Percentiles rank a stretch among this genome's conserved stretches.
phyloP scores from a whole-genome alignment of 2,113 vertebrate genomes.

The Agapornis roseicollis region DNA sequence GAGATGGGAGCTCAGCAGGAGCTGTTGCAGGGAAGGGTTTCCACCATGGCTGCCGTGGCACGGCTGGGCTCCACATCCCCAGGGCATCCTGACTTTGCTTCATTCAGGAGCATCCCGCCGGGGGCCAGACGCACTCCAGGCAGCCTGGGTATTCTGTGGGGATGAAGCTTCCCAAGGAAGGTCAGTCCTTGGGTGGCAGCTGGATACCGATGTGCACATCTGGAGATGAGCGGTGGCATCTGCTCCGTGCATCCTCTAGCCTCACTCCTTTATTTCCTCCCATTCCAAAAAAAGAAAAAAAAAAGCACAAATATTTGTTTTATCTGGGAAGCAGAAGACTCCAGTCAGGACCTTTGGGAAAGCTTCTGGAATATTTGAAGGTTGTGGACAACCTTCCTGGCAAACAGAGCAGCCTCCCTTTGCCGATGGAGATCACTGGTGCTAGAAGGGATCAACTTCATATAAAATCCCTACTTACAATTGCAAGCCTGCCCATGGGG shows the following conservation, averaged over 20 bases:
- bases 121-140: accelerated
- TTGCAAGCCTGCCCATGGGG: not conserved
- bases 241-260: not conserved
- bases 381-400: not conserved
- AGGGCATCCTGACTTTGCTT: not conserved
- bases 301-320: not conserved
- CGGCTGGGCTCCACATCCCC: accelerated
- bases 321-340: not conserved
- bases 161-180: not conserved
- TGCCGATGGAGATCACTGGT: not conserved
- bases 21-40: not conserved
- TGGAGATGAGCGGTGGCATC: not conserved
- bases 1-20: not conserved
- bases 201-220: accelerated
- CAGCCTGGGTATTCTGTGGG: accelerated
- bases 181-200: not conserved
- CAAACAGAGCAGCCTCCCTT: not conserved
- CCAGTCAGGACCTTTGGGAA: not conserved
- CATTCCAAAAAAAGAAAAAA: not conserved
- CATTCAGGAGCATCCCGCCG: not conserved
- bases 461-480: not conserved
- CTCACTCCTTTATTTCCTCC: not conserved
- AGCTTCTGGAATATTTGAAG: not conserved
- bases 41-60: not conserved
- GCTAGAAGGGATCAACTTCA: not conserved